Evolutionary conservation across 2,888 invertebrate species (phyloP), one percentile per base, ranked within the genome.

Genomic region (Andrena bicolor): DNA sequence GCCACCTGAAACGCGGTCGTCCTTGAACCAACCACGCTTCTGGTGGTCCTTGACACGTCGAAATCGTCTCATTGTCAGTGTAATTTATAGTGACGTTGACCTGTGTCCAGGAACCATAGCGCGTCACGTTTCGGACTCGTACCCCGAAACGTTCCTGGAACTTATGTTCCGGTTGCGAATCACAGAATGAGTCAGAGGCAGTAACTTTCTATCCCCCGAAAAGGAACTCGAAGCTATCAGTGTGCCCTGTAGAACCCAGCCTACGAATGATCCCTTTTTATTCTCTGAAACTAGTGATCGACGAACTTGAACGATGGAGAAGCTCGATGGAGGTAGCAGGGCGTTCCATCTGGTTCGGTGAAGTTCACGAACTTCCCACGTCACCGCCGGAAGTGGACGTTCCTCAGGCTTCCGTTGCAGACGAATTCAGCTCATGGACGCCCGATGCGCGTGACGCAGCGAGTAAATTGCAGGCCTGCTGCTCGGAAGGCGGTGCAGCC

Each of bases 401-500:
- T 86, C 72, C 85, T 84, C 78, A 61, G 20, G 74, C 76, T 85
- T 88, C 87, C 89, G 86, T 85, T 84, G 82, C 77, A 82, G 76
- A 86, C 85, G 84, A 87, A 92, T 90, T 89, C 90, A 91, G 92
- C 88, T 91, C 92, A 92, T 84, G 92, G 92, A 90, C 92, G 77
- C 30, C 53, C 80, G 74, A 82, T 61, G 84, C 83, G 90, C 84
- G 86, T 91, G 90, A 91, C 90, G 90, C 91, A 85, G 80, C 82
- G 78, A 72, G 70, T 84, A 89, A 90, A 91, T 91, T 87, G 85
- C 88, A 49, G 66, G 84, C 82, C 87, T 88, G 90, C 90, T 90
- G 90, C 89, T 86, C 75, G 88, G 88, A 90, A 91, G 90, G 90
- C 89, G 86, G 86, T 84, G 84, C 84, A 85, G 80, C 85, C 80